A percentile compares a stretch with the other conserved stretches of the same genome.
Evolutionary conservation across 2,888 invertebrate species (phyloP).

Genomic region (Tetheella fluctuosa): DNA sequence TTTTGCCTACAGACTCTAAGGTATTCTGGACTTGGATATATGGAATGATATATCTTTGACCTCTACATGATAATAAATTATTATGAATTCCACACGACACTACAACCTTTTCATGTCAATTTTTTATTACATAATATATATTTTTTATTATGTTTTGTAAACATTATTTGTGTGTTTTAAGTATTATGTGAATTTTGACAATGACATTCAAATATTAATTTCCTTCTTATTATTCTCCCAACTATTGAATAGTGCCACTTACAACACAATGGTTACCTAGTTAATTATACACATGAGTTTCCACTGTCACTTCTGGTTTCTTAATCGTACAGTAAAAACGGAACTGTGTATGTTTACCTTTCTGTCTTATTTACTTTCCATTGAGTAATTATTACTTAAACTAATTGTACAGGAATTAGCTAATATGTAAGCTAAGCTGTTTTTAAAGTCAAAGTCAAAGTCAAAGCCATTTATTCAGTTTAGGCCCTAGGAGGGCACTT

Average conservation of each 20-base stretch:
- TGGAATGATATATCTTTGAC: too few relatives aligned
- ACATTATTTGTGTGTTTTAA: too few relatives aligned
- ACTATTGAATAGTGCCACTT: constrained; percentile 3
- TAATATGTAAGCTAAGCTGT: background rate
- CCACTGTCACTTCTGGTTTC: constrained; percentile 9
- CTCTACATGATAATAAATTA: too few relatives aligned
- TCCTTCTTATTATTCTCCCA: background rate
- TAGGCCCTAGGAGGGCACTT: too few relatives aligned
- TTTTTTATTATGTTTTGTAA: too few relatives aligned
- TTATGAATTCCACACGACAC: too few relatives aligned
- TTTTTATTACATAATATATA: too few relatives aligned
- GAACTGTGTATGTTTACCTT: background rate
- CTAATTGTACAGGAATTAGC: constrained; percentile 3
- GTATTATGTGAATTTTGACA: background rate
- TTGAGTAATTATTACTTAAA: background rate
- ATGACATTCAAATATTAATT: constrained; percentile 1
- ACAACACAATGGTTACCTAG: background rate
- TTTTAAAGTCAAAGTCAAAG: too few relatives aligned
- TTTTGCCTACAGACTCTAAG: too few relatives aligned
- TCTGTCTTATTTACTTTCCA: background rate
- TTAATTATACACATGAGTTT: background rate
- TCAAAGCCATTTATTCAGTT: too few relatives aligned
- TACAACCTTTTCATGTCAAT: too few relatives aligned
- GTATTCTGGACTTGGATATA: too few relatives aligned
- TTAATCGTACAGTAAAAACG: constrained; percentile 1